Conservation (phyloP, 1,140 invertebrate genomes). For the Hyposmocoma kahamanoa region DNA sequence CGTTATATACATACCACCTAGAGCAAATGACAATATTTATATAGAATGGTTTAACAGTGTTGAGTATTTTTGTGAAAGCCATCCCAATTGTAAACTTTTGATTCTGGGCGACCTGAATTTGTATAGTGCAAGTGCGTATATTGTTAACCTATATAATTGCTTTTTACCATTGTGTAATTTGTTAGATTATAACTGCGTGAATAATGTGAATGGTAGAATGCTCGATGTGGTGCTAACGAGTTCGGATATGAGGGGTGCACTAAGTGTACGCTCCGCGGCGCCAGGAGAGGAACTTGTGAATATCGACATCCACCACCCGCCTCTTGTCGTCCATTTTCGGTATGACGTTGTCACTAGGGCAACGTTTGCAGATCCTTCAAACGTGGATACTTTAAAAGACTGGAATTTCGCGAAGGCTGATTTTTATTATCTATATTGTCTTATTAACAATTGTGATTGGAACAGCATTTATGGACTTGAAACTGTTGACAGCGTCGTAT, state of each 20-base stretch:
- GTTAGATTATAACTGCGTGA: conserved; percentile 5
- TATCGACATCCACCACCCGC: conserved; percentile 6
- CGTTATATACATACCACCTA: conserved; percentile 7
- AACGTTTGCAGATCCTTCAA: conserved; percentile 3
- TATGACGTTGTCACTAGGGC: not conserved
- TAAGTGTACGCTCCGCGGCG: not conserved
- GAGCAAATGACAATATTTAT: not conserved
- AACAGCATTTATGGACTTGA: not conserved
- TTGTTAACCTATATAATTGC: not conserved
- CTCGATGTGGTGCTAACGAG: conserved; percentile 8
- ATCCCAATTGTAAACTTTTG: not conserved
- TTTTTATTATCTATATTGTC: not conserved
- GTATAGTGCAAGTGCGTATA: conserved; percentile 1
- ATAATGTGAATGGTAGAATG: conserved; percentile 7
- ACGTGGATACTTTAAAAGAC: not conserved
- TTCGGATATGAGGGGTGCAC: not conserved
- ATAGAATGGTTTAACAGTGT: conserved; percentile 8
- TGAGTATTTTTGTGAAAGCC: not conserved
- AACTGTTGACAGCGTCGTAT: not conserved
- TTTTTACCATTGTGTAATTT: not conserved
- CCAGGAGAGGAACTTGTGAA: not conserved
- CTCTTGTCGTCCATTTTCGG: not conserved
- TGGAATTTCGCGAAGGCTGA: conserved; percentile 2
- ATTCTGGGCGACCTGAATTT: conserved; percentile 8
- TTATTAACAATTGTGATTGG: not conserved